Conservation (phyloP, 1,140 invertebrate genomes). For the Cherax destructor region DNA sequence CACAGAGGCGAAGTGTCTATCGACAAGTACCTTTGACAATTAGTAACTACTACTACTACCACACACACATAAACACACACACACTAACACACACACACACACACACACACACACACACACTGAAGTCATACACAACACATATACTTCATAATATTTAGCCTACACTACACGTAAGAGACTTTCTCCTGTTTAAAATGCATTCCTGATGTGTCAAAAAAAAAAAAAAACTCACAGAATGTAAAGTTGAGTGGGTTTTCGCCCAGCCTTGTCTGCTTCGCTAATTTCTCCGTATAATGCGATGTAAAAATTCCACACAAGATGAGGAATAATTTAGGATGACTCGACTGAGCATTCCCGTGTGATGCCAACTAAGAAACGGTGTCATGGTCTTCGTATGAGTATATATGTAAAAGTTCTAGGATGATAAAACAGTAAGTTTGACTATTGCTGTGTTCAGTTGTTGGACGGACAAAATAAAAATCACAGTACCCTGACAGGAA, state of each 20-base stretch:
- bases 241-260: constrained; percentile 36
- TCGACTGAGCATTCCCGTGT: too few relatives aligned
- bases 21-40: too few relatives aligned
- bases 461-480: too few relatives aligned
- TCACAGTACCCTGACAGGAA: too few relatives aligned
- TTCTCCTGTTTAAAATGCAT: constrained; percentile 51
- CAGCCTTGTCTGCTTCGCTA: constrained; percentile 11
- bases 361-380: too few relatives aligned
- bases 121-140: background rate
- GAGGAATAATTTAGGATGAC: background rate
- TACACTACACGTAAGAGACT: constrained; percentile 40
- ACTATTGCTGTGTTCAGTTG: too few relatives aligned
- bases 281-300: constrained; percentile 35
- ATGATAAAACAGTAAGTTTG: background rate
- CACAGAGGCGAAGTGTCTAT: too few relatives aligned
- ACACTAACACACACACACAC: background rate
- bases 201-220: constrained; percentile 30
- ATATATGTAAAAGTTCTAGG: too few relatives aligned
- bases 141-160: constrained; percentile 35
- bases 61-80: too few relatives aligned
- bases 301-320: constrained; percentile 3
- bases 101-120: too few relatives aligned
- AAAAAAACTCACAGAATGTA: constrained; percentile 22
- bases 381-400: too few relatives aligned
- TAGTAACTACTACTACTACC: too few relatives aligned